These are phyloP conservation scores for Pherbina coryleti DNA, from an alignment of 2,888 invertebrate genomes.

Conservation along the genomic window DNA sequence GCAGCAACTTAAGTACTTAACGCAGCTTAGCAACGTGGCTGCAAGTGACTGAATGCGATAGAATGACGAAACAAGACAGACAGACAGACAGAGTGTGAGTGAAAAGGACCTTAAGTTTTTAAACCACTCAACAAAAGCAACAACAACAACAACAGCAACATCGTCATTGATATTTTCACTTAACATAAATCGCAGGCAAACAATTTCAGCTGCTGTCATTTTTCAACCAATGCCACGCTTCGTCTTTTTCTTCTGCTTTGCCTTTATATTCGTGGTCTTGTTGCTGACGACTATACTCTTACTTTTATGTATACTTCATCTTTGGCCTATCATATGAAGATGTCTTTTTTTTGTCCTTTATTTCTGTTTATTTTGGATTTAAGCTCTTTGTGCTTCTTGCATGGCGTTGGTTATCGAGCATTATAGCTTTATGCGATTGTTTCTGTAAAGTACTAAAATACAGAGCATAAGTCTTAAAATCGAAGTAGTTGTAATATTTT, in stretches of 20 bases:
- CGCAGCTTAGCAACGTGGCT: neutral
- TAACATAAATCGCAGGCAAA: slow-evolving; percentile 12
- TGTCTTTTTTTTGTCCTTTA: too few species aligned
- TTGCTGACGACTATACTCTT: too few species aligned
- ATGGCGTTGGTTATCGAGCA: too few species aligned
- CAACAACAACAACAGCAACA: neutral
- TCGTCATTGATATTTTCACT: slow-evolving; percentile 24
- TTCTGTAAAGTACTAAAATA: too few species aligned
- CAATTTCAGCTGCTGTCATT: neutral
- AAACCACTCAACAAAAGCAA: slow-evolving; percentile 9
- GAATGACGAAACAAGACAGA: neutral
- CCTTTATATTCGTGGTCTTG: too few species aligned
- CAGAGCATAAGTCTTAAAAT: too few species aligned
- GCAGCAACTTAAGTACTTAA: neutral
- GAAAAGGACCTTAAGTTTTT: slow-evolving; percentile 7
- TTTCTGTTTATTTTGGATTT: too few species aligned
- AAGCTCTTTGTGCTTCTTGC: too few species aligned
- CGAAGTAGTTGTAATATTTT: too few species aligned
- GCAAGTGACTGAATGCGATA: neutral
- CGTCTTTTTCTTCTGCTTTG: neutral
- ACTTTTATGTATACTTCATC: too few species aligned
- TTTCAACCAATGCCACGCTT: neutral
- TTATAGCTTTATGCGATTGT: too few species aligned
- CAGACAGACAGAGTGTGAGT: neutral
- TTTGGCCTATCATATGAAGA: too few species aligned